phyloP scores from a whole-genome alignment of 2,797 vertebrate species.

The Gambusia yucatana region DNA sequence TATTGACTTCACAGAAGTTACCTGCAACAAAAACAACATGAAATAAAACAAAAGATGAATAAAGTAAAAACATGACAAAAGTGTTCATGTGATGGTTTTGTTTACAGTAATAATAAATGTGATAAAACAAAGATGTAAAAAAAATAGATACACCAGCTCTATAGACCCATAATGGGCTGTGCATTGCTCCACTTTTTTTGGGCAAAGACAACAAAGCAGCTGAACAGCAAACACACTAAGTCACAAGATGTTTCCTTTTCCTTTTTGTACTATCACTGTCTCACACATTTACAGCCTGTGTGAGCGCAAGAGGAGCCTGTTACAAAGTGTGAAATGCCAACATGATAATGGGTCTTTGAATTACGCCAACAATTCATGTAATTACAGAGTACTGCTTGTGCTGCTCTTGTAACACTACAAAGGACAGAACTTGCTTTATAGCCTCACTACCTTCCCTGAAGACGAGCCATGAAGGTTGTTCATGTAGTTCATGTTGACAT shows the following conservation, averaged over 20 bases:
- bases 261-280: constrained; percentile 28
- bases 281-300: constrained; percentile 42
- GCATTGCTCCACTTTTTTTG: constrained; percentile 1
- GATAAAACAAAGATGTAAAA: not conserved
- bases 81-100: not conserved
- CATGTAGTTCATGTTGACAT: constrained; percentile 17
- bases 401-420: constrained; percentile 31
- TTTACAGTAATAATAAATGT: not conserved
- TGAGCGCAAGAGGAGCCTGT: constrained; percentile 33
- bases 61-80: constrained; percentile 12
- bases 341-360: constrained; percentile 44
- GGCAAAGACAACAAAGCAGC: constrained; percentile 28
- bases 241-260: constrained; percentile 9
- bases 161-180: not conserved
- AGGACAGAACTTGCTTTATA: constrained; percentile 23
- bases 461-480: constrained; percentile 27
- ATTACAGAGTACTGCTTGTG: constrained; percentile 35
- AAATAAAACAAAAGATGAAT: constrained; percentile 4
- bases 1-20: constrained; percentile 81
- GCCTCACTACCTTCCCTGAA: constrained; percentile 16
- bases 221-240: constrained; percentile 23
- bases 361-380: constrained; percentile 37
- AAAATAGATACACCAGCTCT: not conserved
- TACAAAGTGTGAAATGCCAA: constrained; percentile 43
- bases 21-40: constrained; percentile 61